Percentiles rank a stretch among this genome's conserved stretches.
These are phyloP conservation scores for Azorinus chamasolen DNA, from an alignment of 2,888 invertebrate genomes.

Conservation along the genomic window DNA sequence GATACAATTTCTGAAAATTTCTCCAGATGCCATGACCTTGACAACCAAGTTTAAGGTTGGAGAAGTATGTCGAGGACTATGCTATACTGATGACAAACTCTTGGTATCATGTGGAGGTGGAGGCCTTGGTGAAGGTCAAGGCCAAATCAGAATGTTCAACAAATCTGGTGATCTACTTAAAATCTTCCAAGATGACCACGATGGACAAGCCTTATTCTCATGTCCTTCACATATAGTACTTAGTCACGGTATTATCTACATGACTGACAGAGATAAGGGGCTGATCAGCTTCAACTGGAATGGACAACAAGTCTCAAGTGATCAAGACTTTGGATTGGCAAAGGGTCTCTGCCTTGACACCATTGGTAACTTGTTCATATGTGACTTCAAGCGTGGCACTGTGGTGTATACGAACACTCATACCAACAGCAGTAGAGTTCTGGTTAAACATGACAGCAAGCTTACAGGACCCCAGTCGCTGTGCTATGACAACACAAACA, in stretches of 20 bases:
- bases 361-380: background rate
- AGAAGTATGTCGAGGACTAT: slow-evolving; percentile 24
- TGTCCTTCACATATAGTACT: slow-evolving; percentile 27
- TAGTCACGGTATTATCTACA: background rate
- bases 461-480: slow-evolving; percentile 11
- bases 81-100: slow-evolving; percentile 6
- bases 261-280: slow-evolving; percentile 19
- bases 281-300: slow-evolving; percentile 4
- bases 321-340: background rate
- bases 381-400: background rate
- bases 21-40: background rate
- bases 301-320: background rate
- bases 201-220: slow-evolving; percentile 19
- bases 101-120: slow-evolving; percentile 33
- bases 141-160: slow-evolving; percentile 22
- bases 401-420: no score
- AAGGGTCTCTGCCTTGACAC: slow-evolving; percentile 3
- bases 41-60: slow-evolving; percentile 24
- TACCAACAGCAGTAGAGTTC: no score
- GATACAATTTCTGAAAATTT: slow-evolving; percentile 24
- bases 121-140: slow-evolving; percentile 23
- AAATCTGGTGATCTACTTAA: slow-evolving; percentile 9
- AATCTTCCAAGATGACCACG: background rate
- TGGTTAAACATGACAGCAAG: background rate
- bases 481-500: slow-evolving; percentile 8